Conservation (phyloP, 2,888 invertebrate genomes). For the Rutpela maculata region DNA sequence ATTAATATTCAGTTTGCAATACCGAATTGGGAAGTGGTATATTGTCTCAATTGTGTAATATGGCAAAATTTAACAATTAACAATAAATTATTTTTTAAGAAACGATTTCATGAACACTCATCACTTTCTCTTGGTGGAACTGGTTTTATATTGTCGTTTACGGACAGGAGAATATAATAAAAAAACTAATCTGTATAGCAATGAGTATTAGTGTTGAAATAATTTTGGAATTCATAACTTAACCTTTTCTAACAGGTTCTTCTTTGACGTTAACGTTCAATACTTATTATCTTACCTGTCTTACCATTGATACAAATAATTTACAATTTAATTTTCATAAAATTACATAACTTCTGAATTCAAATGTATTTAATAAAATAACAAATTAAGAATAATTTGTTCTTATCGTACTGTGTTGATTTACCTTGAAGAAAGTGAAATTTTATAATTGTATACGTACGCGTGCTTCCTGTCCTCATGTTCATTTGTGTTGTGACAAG, state of each 20-base stretch:
- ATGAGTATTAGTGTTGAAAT: not conserved
- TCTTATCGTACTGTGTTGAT: not conserved
- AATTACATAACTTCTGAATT: not conserved
- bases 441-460: constrained; percentile 17
- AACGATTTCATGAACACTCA: not conserved
- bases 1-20: too few relatives aligned
- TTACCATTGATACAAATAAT: too few relatives aligned
- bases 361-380: not conserved
- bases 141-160: not conserved
- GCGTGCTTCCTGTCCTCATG: constrained; percentile 12
- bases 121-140: not conserved
- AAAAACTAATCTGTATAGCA: not conserved
- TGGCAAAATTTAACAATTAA: not conserved
- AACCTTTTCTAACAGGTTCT: not conserved
- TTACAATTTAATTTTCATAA: not conserved
- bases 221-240: not conserved
- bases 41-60: not conserved
- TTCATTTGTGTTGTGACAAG: constrained; percentile 14
- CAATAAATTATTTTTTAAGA: not conserved
- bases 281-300: too few relatives aligned
- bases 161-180: not conserved
- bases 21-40: not conserved
- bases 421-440: constrained; percentile 26
- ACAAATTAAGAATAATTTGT: not conserved
- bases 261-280: too few relatives aligned